These are phyloP conservation scores for Scaptomyza cyrtandrae DNA, from an alignment of 2,888 invertebrate species.

Conservation along the genomic window DNA sequence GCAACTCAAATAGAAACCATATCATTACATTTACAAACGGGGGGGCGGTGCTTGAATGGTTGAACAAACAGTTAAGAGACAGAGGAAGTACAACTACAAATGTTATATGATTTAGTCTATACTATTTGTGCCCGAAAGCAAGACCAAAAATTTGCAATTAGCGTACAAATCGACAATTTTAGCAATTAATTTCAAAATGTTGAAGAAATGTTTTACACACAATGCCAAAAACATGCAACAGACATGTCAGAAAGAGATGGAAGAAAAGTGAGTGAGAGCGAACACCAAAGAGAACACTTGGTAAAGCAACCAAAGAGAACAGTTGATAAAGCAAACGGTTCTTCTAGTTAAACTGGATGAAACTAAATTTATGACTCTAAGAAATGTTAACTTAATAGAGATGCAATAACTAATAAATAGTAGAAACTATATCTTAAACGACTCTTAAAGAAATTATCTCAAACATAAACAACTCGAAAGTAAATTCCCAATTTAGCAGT, in stretches of 20 bases:
- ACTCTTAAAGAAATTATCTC: neutral
- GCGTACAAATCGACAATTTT: slow-evolving; percentile 60
- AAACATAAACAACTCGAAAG: neutral
- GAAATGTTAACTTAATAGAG: neutral
- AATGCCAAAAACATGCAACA: neutral
- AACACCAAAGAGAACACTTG: neutral
- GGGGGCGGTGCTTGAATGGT: neutral
- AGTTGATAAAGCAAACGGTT: neutral
- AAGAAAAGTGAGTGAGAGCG: neutral
- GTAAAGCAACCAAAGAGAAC: neutral
- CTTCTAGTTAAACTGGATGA: too few relatives aligned
- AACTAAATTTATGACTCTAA: neutral
- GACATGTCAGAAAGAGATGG: neutral
- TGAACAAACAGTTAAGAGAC: neutral
- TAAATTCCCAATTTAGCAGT: neutral
- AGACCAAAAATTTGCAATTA: slow-evolving; percentile 68
- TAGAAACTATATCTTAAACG: neutral
- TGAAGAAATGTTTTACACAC: slow-evolving; percentile 34
- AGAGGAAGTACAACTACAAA: too few relatives aligned
- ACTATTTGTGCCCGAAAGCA: slow-evolving; percentile 41
- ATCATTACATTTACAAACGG: slow-evolving; percentile 12
- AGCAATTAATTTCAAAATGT: slow-evolving; percentile 67
- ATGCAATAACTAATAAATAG: neutral
- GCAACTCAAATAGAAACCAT: slow-evolving; percentile 60
- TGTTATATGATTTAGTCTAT: slow-evolving; percentile 19